Conservation (phyloP, 23 tunicate genomes). For the Halocynthia roretzi region DNA sequence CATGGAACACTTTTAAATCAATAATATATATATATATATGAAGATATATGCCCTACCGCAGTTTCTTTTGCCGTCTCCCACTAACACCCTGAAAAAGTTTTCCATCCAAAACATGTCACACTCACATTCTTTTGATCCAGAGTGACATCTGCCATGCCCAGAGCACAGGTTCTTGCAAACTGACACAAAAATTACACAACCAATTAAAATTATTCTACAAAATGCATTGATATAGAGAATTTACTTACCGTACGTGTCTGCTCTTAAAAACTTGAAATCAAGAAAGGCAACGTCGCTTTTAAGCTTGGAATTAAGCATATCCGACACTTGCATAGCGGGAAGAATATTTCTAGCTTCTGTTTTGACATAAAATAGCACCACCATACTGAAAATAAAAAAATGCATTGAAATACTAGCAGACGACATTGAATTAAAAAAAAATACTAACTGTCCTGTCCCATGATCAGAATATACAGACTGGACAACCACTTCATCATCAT, state of each 20-base stretch:
- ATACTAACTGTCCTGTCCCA: slow-evolving; percentile 62
- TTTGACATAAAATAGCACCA: slow-evolving; percentile 50
- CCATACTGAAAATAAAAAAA: slow-evolving; percentile 39
- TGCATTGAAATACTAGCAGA: too few relatives aligned
- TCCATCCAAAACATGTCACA: slow-evolving; percentile 98
- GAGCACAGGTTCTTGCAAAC: slow-evolving; percentile 83
- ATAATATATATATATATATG: too few relatives aligned
- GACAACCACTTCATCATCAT: slow-evolving; percentile 40
- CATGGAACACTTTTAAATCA: too few relatives aligned
- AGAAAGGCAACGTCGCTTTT: slow-evolving; percentile 29
- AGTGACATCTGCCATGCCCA: slow-evolving; percentile 85
- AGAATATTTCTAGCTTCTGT: slow-evolving; percentile 6
- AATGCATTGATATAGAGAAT: background rate
- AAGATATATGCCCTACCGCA: slow-evolving; percentile 48
- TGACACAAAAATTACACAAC: slow-evolving; percentile 7
- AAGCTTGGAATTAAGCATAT: slow-evolving; percentile 39
- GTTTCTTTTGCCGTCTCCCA: slow-evolving; percentile 73
- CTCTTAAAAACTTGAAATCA: slow-evolving; percentile 48
- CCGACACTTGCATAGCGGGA: slow-evolving; percentile 40
- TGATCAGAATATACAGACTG: slow-evolving; percentile 44
- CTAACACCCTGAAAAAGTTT: slow-evolving; percentile 67
- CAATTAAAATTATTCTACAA: background rate
- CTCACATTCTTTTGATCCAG: slow-evolving; percentile 78
- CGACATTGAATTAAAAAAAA: background rate
- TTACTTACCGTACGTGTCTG: slow-evolving; percentile 81